Evolutionary conservation across 2,113 vertebrate genomes (phyloP).

Genomic region (Cyphomyrus discorhynchus): DNA sequence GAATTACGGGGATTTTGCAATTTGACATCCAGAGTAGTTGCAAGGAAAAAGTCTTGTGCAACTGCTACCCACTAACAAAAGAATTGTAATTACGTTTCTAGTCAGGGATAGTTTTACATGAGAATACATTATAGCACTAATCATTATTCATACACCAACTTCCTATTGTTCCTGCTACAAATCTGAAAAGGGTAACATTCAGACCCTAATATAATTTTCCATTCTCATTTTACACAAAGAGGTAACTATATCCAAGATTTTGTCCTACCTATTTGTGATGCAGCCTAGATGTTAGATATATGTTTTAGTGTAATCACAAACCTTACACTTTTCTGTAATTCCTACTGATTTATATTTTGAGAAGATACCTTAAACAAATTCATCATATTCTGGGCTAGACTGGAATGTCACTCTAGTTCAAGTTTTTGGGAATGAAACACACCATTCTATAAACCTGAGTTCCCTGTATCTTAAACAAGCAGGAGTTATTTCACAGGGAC

Average conservation of each 20-base stretch:
- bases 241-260: background rate
- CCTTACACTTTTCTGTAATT: background rate
- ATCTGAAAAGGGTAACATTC: background rate
- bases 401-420: background rate
- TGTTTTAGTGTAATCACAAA: background rate
- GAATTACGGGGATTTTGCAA: background rate
- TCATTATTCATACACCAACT: background rate
- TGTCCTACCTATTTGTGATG: background rate
- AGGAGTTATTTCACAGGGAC: slow-evolving; percentile 60
- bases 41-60: background rate
- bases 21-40: background rate
- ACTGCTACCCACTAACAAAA: background rate
- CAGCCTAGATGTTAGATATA: background rate
- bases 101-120: background rate
- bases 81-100: background rate
- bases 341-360: background rate
- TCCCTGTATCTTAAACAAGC: slow-evolving; percentile 52
- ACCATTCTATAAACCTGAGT: slow-evolving; percentile 35
- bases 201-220: background rate
- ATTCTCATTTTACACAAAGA: background rate
- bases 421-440: slow-evolving; percentile 13
- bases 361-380: background rate
- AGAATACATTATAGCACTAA: background rate
- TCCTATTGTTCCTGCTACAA: background rate
- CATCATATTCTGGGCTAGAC: background rate